Conservation (phyloP, 2,797 vertebrate genomes). For the Crenuchus spilurus region DNA sequence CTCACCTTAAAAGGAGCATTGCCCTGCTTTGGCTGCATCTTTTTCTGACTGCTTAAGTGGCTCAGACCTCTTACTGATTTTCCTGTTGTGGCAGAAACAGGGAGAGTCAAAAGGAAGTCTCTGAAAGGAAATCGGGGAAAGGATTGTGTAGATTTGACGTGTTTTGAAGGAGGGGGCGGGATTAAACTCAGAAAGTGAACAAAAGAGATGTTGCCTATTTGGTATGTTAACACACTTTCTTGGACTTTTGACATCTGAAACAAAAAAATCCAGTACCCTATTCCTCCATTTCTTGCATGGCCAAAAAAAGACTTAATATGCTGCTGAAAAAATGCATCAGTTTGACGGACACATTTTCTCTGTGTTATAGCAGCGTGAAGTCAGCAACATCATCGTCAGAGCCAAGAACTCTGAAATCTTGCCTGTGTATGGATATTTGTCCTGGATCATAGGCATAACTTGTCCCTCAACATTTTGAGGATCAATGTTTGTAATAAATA, state of each 20-base stretch:
- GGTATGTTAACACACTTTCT: slow-evolving; percentile 48
- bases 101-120: slow-evolving; percentile 59
- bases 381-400: slow-evolving; percentile 22
- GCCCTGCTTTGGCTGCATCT: slow-evolving; percentile 70
- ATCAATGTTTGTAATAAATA: slow-evolving; percentile 30
- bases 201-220: slow-evolving; percentile 63
- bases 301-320: slow-evolving; percentile 75
- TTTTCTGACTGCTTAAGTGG: slow-evolving; percentile 64
- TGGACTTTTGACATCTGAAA: slow-evolving; percentile 64
- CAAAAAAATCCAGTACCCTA: slow-evolving; percentile 47
- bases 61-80: slow-evolving; percentile 62
- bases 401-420: slow-evolving; percentile 1
- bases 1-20: slow-evolving; percentile 85
- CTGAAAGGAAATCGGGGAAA: slow-evolving; percentile 46
- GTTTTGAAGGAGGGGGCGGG: slow-evolving; percentile 42
- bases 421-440: slow-evolving; percentile 31
- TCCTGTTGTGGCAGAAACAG: slow-evolving; percentile 67
- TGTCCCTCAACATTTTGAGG: slow-evolving; percentile 14
- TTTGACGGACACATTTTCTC: slow-evolving; percentile 56
- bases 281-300: slow-evolving; percentile 46
- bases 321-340: slow-evolving; percentile 63
- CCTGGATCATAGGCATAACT: slow-evolving; percentile 48
- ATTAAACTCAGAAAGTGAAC: slow-evolving; percentile 57
- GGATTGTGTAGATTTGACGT: slow-evolving; percentile 32
- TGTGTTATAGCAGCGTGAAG: slow-evolving; percentile 61